Evolutionary conservation across 2,888 invertebrate species (phyloP).

Genomic region (Nemapogon koenigi): DNA sequence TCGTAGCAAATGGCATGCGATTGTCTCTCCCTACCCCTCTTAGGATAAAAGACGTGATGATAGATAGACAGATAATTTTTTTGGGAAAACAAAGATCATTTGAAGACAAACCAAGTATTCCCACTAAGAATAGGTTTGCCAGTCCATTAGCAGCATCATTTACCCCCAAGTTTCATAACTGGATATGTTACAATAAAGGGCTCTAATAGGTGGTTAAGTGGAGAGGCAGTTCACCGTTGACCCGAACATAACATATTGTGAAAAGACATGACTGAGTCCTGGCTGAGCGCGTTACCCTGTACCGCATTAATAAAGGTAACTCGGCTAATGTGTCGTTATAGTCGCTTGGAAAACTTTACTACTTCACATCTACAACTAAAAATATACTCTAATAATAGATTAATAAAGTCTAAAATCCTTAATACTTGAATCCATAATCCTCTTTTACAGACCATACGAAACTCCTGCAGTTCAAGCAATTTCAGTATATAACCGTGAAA

Average conservation of each 20-base stretch:
- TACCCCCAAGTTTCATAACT: too few species aligned
- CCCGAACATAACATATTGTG: slow-evolving; percentile 22
- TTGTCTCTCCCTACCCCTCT: too few species aligned
- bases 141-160: too few species aligned
- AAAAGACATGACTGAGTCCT: slow-evolving; percentile 1
- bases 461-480: slow-evolving; percentile 38
- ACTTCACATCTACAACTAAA: background rate
- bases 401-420: background rate
- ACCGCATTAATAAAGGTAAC: slow-evolving; percentile 59
- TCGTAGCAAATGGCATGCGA: too few species aligned
- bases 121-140: too few species aligned
- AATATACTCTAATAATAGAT: background rate
- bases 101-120: too few species aligned
- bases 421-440: background rate
- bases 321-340: slow-evolving; percentile 37
- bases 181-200: background rate
- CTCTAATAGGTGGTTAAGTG: slow-evolving; percentile 28
- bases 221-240: slow-evolving; percentile 25
- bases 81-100: too few species aligned
- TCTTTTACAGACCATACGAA: slow-evolving; percentile 21
- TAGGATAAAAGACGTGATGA: too few species aligned
- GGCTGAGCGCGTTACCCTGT: slow-evolving; percentile 44
- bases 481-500: slow-evolving; percentile 8
- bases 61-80: too few species aligned
- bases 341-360: background rate